Evolutionary conservation across 2,888 invertebrate genomes (phyloP).

Genomic region (Conomelus anceps): DNA sequence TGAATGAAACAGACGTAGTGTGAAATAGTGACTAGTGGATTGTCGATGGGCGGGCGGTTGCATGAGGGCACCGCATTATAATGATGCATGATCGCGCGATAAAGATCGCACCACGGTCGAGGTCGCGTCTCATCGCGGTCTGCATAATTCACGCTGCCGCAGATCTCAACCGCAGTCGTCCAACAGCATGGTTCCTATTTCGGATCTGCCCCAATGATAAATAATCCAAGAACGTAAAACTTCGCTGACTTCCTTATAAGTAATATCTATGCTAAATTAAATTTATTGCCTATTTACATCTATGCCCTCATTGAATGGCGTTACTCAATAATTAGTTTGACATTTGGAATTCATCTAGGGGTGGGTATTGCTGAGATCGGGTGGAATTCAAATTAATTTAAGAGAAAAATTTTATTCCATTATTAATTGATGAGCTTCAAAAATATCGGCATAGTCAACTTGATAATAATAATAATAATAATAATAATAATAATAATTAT

Average conservation of each 20-base stretch:
- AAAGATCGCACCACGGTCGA: neutral
- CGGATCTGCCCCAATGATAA: neutral
- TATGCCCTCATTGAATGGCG: too few relatives aligned
- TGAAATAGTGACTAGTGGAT: too few relatives aligned
- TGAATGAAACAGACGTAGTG: neutral
- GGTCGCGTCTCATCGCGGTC: too few relatives aligned
- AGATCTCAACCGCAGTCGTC: neutral
- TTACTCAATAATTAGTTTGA: too few relatives aligned
- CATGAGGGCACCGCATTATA: neutral
- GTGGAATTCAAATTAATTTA: too few relatives aligned
- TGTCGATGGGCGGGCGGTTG: neutral
- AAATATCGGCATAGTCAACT: too few relatives aligned
- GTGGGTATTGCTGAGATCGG: too few relatives aligned
- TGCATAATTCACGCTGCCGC: neutral
- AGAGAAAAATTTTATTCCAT: too few relatives aligned
- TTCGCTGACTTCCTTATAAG: neutral
- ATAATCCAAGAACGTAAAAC: neutral
- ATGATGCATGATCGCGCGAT: neutral
- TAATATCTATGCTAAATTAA: neutral
- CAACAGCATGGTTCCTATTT: neutral
- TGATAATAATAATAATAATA: too few relatives aligned
- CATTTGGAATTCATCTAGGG: too few relatives aligned
- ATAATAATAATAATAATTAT: too few relatives aligned
- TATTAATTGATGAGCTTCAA: too few relatives aligned
- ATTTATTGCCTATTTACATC: neutral